Conservation (phyloP, 1,140 invertebrate species). For the Phenacoccus solenopsis region DNA sequence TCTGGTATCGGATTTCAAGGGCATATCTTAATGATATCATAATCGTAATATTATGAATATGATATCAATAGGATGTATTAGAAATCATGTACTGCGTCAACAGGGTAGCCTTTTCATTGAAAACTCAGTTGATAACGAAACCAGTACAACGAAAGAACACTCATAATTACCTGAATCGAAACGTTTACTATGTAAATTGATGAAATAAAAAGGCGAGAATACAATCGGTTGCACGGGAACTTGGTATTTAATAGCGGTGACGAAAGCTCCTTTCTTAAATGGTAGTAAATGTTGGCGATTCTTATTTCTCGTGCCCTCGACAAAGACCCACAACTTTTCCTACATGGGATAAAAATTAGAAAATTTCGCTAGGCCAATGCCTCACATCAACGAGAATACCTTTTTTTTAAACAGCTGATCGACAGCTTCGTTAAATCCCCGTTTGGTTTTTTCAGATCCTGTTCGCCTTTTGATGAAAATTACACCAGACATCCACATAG, state of each 20-base stretch:
- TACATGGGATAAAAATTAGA: too few relatives aligned
- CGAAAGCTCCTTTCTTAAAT: constrained; percentile 64
- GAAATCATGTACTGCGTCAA: too few relatives aligned
- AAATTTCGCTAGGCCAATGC: too few relatives aligned
- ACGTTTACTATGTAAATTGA: constrained; percentile 38
- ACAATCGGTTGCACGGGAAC: constrained; percentile 60
- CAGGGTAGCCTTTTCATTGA: too few relatives aligned
- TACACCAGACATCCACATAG: constrained; percentile 69
- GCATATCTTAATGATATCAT: too few relatives aligned
- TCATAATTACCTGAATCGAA: constrained; percentile 40
- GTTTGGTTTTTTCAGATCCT: constrained; percentile 23
- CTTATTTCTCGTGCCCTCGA: constrained; percentile 44
- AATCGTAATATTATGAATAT: too few relatives aligned
- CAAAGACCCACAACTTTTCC: constrained; percentile 51
- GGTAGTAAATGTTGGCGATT: constrained; percentile 34
- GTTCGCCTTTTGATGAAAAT: constrained; percentile 71
- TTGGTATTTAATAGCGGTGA: constrained; percentile 55
- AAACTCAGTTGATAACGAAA: too few relatives aligned
- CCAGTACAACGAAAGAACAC: too few relatives aligned
- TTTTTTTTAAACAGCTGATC: neutral
- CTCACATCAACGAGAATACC: too few relatives aligned
- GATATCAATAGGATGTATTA: too few relatives aligned
- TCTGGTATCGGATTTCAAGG: too few relatives aligned
- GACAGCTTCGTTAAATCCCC: neutral
- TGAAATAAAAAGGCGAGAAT: constrained; percentile 52